These are phyloP conservation scores for Philantomba maxwellii DNA, from an alignment of 2,113 vertebrate genomes.

Conservation along the genomic window DNA sequence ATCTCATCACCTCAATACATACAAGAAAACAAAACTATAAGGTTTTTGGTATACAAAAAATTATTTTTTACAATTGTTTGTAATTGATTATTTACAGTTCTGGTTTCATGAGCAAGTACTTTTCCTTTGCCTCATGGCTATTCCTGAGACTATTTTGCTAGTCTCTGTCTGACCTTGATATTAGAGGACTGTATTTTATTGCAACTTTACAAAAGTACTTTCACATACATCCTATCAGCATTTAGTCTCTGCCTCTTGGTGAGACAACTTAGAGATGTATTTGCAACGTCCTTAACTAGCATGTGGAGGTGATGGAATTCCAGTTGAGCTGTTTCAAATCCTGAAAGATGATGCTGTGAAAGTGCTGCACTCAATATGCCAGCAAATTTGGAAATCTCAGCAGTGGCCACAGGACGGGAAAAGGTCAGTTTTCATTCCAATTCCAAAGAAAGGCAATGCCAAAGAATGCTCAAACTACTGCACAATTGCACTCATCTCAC, in stretches of 20 bases:
- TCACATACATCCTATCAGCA: not conserved
- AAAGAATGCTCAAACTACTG: too few species aligned
- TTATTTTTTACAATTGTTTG: not conserved
- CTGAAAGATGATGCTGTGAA: too few species aligned
- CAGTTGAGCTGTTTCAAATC: too few species aligned
- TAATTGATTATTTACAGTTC: not conserved
- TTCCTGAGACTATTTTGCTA: not conserved
- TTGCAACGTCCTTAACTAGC: not conserved
- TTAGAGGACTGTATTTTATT: not conserved
- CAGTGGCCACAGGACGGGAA: too few species aligned
- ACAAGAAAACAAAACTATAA: not conserved
- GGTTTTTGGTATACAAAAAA: not conserved
- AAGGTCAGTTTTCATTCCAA: too few species aligned
- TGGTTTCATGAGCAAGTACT: not conserved
- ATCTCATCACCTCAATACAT: not conserved
- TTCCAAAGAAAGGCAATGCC: too few species aligned
- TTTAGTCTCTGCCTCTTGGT: slow-evolving; percentile 1
- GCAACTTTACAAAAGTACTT: slow-evolving; percentile 30
- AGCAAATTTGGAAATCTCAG: too few species aligned
- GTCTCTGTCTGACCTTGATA: not conserved
- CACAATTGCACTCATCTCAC: too few species aligned
- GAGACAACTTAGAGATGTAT: slow-evolving; percentile 32
- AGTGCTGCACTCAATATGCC: too few species aligned
- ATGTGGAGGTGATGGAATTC: too few species aligned
- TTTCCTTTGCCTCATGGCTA: not conserved